Evolutionary conservation across 2,888 invertebrate genomes (phyloP).

Genomic region (Leucophora obtusa): DNA sequence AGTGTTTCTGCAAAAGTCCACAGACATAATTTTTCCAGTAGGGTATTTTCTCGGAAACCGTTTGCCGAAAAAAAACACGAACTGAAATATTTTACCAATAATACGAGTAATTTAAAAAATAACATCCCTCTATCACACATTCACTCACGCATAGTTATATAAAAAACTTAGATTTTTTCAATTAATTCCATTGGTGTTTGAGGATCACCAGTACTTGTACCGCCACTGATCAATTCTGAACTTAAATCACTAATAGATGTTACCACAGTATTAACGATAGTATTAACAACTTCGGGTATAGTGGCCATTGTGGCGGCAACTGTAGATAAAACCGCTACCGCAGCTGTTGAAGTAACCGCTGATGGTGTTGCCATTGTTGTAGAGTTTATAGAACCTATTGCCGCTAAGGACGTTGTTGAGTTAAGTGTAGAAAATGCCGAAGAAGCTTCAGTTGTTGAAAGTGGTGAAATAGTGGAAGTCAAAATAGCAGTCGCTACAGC

Average conservation of each 20-base stretch:
- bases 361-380: constrained; percentile 52
- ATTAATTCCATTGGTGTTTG: constrained; percentile 73
- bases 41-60: too few relatives aligned
- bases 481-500: constrained; percentile 49
- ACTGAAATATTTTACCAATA: constrained; percentile 16
- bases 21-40: too few relatives aligned
- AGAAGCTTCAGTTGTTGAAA: constrained; percentile 68
- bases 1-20: too few relatives aligned
- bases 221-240: constrained; percentile 55
- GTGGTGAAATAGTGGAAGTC: constrained; percentile 55
- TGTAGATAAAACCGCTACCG: constrained; percentile 65
- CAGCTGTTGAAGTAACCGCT: constrained; percentile 59
- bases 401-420: constrained; percentile 66
- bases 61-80: background rate
- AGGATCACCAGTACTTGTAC: constrained; percentile 72
- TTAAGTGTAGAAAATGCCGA: constrained; percentile 72
- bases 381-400: constrained; percentile 61
- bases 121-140: constrained; percentile 22
- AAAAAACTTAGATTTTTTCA: constrained; percentile 57
- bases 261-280: constrained; percentile 72
- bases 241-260: constrained; percentile 67
- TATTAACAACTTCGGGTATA: constrained; percentile 71
- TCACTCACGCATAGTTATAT: constrained; percentile 24
- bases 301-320: constrained; percentile 68
- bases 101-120: constrained; percentile 2